Conservation (phyloP, 1,140 invertebrate genomes). For the Neodiprion virginianus region DNA sequence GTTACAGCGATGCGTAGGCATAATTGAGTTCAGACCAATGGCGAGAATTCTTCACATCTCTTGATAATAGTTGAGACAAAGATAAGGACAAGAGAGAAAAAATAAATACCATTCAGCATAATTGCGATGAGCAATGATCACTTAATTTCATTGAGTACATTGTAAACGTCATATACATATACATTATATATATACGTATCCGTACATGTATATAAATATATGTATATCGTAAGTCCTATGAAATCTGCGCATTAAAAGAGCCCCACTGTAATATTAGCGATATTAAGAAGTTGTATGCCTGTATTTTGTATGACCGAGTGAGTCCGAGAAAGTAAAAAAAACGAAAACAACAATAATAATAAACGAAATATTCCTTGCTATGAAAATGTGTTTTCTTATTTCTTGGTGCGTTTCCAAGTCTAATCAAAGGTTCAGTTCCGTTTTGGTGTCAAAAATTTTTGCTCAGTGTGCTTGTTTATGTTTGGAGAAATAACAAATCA, state of each 20-base stretch:
- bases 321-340: conserved; percentile 56
- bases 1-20: not conserved
- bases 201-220: not conserved
- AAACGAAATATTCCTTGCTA: conserved; percentile 61
- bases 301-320: conserved; percentile 62
- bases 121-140: too few relatives aligned
- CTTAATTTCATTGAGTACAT: too few relatives aligned
- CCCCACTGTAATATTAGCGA: conserved; percentile 44
- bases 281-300: conserved; percentile 55
- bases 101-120: not conserved
- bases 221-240: conserved; percentile 32
- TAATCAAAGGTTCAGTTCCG: conserved; percentile 66
- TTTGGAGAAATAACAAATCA: conserved; percentile 38
- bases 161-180: too few relatives aligned
- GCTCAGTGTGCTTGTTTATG: conserved; percentile 68
- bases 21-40: not conserved
- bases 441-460: conserved; percentile 67
- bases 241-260: conserved; percentile 26
- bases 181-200: too few relatives aligned
- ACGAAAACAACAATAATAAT: conserved; percentile 39
- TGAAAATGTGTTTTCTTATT: conserved; percentile 61
- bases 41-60: not conserved
- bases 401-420: conserved; percentile 64
- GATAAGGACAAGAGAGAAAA: not conserved
- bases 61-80: not conserved